A percentile compares a stretch with the other conserved stretches of the same genome.
These are phyloP conservation scores for Lineus longissimus DNA, from an alignment of 1,140 invertebrate genomes.

Conservation along the genomic window DNA sequence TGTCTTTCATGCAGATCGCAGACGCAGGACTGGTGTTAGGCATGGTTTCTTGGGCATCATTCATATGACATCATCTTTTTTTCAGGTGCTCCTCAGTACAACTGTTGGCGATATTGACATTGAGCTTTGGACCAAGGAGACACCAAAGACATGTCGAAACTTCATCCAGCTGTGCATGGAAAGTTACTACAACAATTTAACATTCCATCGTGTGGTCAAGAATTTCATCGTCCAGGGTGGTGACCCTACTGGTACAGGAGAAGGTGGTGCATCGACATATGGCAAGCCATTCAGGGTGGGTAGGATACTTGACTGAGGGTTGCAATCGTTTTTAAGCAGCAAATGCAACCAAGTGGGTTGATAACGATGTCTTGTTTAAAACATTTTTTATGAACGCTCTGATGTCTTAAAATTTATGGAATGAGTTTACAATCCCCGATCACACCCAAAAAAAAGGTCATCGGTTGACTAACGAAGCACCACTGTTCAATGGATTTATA, in stretches of 20 bases:
- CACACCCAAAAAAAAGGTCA: too few species aligned
- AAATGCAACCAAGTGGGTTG: too few species aligned
- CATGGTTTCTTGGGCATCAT: too few species aligned
- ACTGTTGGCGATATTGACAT: conserved; percentile 95
- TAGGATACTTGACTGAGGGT: neutral
- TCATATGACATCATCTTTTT: too few species aligned
- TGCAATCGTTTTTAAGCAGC: neutral
- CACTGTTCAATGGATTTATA: too few species aligned
- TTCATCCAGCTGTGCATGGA: conserved; percentile 97
- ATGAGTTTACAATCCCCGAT: too few species aligned
- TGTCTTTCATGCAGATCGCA: too few species aligned
- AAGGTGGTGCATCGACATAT: conserved; percentile 90
- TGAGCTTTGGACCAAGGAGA: conserved; percentile 95
- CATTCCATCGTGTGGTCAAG: conserved; percentile 87
- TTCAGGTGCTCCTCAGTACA: conserved; percentile 83
- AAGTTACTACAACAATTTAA: conserved; percentile 89
- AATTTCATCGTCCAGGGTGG: conserved; percentile 95
- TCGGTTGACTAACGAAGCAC: too few species aligned
- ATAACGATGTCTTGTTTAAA: too few species aligned
- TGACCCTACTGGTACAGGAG: conserved; percentile 82
- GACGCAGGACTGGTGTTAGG: too few species aligned
- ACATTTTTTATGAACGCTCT: too few species aligned
- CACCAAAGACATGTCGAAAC: conserved; percentile 91
- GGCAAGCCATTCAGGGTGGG: conserved; percentile 85
- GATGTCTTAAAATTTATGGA: too few species aligned